Base-by-base conservation (phyloP, 2,888 invertebrate genomes). In the Trichacis sp. region DNA sequence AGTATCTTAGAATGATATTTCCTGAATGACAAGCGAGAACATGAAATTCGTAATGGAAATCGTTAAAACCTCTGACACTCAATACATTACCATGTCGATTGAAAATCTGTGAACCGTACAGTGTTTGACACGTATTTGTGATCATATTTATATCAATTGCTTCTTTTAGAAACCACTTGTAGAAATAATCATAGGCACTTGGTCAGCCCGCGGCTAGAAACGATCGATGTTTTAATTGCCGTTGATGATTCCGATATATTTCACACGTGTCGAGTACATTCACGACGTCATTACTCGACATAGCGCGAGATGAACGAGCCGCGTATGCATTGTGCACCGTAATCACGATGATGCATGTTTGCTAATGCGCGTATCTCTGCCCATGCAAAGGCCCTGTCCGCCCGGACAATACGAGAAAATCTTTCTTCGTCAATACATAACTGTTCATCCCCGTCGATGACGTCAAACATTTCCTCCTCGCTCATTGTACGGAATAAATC, bases 261-360 rank as follows among this genome's bases (percentile, higher is more conserved):
- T 61, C 42, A 40, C 55, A 47, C 55, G 43, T 50, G 51, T 61
- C 40, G 52, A 52, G 29, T 42, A 36, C 42, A 48, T 56, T 56
- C 56, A 62, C 47, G 51, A 50, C 51, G 51, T 47, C 46, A 55
- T 55, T 55, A 51, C 30, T 47, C 42, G 36, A n/a, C 38, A 49
- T 52, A 40, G 15, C 33, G 45, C 50, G 50, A 43, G 33, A 52
- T 38, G 46, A 17, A 29, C 52, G 51, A 15, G 54, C 40, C 24
- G 33, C 47, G n/a, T 14, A 11, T 11, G 45, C 12, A 51, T 56
- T 62, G 56, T 56, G 51, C 36, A 40, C 47, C 62, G 45, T 48
- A 57, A 57, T 57, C 49, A 57, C 63, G 57, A 57, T 63, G 63
- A 63, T 63, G 49, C 49, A 53, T 49, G 63, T 63, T 62, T 49